Percentiles rank a stretch among this genome's conserved stretches.
Evolutionary conservation across 37 sponge, comb jelly and placozoan genomes (phyloP).

Genomic region (Aphrocallistes beatrix): DNA sequence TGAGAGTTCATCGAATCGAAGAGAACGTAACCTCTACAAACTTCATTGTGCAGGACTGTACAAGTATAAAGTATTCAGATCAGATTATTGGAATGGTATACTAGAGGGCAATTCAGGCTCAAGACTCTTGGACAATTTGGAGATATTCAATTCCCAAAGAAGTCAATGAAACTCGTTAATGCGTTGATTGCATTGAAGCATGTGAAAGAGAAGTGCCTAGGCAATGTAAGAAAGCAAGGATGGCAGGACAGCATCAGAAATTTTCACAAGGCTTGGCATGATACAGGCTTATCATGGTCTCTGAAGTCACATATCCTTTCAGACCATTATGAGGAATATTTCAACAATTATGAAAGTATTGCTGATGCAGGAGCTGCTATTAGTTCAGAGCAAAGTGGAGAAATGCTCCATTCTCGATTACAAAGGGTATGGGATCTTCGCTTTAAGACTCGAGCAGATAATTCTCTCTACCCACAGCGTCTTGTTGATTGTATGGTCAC

Average conservation of each 20-base stretch:
- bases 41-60: constrained; percentile 14
- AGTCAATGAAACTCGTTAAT: neutral
- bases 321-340: too few relatives aligned
- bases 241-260: constrained; percentile 18
- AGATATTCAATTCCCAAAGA: neutral
- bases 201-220: neutral
- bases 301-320: too few relatives aligned
- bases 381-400: too few relatives aligned
- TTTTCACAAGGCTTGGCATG: neutral
- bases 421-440: too few relatives aligned
- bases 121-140: constrained; percentile 19
- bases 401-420: too few relatives aligned
- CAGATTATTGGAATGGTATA: constrained; percentile 9
- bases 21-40: neutral
- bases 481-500: too few relatives aligned
- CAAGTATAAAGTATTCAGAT: neutral
- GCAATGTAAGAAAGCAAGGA: neutral
- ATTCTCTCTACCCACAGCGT: too few relatives aligned
- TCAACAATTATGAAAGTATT: too few relatives aligned
- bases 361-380: too few relatives aligned
- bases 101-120: neutral
- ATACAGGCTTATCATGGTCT: too few relatives aligned
- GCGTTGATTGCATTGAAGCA: constrained; percentile 16
- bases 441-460: too few relatives aligned
- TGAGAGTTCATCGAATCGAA: neutral